Percentiles rank a stretch among this genome's conserved stretches.
phyloP scores from a whole-genome alignment of 2,888 invertebrate genomes.

The Pherbina coryleti region DNA sequence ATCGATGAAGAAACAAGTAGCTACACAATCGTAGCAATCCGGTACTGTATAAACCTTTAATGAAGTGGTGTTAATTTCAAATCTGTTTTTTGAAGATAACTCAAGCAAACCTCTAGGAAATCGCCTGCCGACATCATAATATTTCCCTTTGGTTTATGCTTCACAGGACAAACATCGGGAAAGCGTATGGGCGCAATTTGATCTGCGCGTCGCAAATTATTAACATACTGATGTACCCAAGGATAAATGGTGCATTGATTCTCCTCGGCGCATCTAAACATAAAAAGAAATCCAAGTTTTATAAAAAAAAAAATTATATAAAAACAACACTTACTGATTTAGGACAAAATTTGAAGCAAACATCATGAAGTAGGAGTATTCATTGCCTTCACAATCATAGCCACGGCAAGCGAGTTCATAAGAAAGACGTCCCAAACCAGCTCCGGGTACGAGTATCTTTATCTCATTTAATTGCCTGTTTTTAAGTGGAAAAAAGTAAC shows the following conservation, averaged over 20 bases:
- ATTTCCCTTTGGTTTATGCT: slow-evolving; percentile 73
- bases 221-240: slow-evolving; percentile 95
- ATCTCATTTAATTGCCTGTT: slow-evolving; percentile 70
- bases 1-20: slow-evolving; percentile 98
- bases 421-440: slow-evolving; percentile 94
- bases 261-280: slow-evolving; percentile 68
- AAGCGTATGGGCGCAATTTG: slow-evolving; percentile 84
- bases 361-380: slow-evolving; percentile 97
- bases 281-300: not conserved
- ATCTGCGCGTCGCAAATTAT: slow-evolving; percentile 85
- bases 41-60: slow-evolving; percentile 61
- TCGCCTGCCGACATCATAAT: slow-evolving; percentile 98
- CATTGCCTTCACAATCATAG: slow-evolving; percentile 96
- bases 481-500: slow-evolving; percentile 17
- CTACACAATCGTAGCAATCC: slow-evolving; percentile 83
- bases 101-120: slow-evolving; percentile 82
- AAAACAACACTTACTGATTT: slow-evolving; percentile 75
- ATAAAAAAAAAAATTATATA: not conserved
- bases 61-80: not conserved
- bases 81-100: not conserved
- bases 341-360: slow-evolving; percentile 96
- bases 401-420: slow-evolving; percentile 93
- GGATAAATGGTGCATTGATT: slow-evolving; percentile 89
- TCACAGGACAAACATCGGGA: slow-evolving; percentile 88
- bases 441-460: slow-evolving; percentile 92